Evolutionary conservation across 1,140 invertebrate species (phyloP).

Genomic region (Vanessa atalanta): DNA sequence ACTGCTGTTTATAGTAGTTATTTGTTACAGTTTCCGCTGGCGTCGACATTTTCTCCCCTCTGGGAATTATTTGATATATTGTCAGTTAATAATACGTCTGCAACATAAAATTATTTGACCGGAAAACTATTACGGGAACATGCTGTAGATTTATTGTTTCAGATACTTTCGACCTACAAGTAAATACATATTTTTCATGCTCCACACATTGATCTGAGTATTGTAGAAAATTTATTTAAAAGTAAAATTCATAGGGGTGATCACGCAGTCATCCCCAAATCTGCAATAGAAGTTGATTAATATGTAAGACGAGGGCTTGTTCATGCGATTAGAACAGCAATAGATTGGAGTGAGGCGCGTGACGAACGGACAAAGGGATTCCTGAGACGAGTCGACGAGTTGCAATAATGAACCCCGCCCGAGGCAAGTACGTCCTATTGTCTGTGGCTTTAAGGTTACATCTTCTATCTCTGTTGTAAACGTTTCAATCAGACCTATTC

Average conservation of each 20-base stretch:
- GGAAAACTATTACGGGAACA: slow-evolving; percentile 5
- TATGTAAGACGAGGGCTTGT: slow-evolving; percentile 28
- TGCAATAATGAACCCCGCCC: slow-evolving; percentile 57
- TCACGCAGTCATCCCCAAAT: neutral
- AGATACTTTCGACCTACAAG: too few relatives aligned
- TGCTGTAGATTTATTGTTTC: neutral
- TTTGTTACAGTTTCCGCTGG: slow-evolving; percentile 31
- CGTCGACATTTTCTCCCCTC: slow-evolving; percentile 23
- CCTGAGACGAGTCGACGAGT: slow-evolving; percentile 44
- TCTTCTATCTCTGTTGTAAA: slow-evolving; percentile 45
- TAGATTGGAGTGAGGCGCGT: slow-evolving; percentile 48
- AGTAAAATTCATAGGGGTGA: neutral
- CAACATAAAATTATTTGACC: slow-evolving; percentile 9
- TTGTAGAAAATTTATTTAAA: neutral
- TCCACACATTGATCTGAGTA: neutral
- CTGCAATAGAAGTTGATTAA: slow-evolving; percentile 23
- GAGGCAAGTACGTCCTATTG: slow-evolving; percentile 46
- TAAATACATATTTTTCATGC: too few relatives aligned
- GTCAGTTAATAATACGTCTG: slow-evolving; percentile 21
- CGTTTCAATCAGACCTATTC: slow-evolving; percentile 51
- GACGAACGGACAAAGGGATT: slow-evolving; percentile 63
- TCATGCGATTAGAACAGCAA: slow-evolving; percentile 45
- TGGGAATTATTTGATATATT: slow-evolving; percentile 24
- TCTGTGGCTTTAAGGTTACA: slow-evolving; percentile 42
- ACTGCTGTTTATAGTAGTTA: slow-evolving; percentile 26